Evolutionary conservation across 2,888 invertebrate genomes (phyloP).

Genomic region (Beris morrisii): DNA sequence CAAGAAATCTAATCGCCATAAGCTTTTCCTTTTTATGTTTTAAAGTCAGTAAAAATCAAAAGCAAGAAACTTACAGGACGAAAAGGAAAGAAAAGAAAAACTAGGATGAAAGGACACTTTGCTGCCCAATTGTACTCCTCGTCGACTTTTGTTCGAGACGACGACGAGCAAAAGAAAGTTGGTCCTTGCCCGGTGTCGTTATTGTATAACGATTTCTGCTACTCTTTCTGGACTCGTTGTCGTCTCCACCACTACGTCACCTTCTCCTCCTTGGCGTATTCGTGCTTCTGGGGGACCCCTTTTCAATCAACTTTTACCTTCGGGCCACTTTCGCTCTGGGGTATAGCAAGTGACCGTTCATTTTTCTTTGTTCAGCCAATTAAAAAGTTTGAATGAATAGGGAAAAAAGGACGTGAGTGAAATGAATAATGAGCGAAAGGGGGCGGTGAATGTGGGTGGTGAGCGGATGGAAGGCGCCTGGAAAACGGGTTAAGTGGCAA

Average conservation of each 20-base stretch:
- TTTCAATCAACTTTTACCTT: conserved; percentile 31
- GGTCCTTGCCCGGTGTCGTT: too few relatives aligned
- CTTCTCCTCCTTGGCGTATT: too few relatives aligned
- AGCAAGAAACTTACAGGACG: too few relatives aligned
- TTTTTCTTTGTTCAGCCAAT: conserved; percentile 32
- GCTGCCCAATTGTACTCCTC: too few relatives aligned
- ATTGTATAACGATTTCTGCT: too few relatives aligned
- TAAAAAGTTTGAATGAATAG: conserved; percentile 31
- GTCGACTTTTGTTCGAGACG: too few relatives aligned
- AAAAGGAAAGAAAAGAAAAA: too few relatives aligned
- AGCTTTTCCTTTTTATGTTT: neutral
- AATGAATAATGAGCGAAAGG: conserved; percentile 24
- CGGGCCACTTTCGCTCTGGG: conserved; percentile 13
- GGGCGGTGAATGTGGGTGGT: conserved; percentile 1
- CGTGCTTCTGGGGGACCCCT: neutral
- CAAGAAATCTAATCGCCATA: neutral
- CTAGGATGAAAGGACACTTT: too few relatives aligned
- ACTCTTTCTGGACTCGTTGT: too few relatives aligned
- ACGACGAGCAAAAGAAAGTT: too few relatives aligned
- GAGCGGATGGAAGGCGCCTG: neutral
- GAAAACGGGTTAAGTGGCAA: conserved; percentile 31
- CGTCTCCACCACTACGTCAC: too few relatives aligned
- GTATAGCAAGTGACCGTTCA: conserved; percentile 30
- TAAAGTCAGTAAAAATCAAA: too few relatives aligned
- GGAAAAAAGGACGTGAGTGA: conserved; percentile 28